phyloP scores from a whole-genome alignment of 2,888 invertebrate genomes.

The Chymomyza caudatula region DNA sequence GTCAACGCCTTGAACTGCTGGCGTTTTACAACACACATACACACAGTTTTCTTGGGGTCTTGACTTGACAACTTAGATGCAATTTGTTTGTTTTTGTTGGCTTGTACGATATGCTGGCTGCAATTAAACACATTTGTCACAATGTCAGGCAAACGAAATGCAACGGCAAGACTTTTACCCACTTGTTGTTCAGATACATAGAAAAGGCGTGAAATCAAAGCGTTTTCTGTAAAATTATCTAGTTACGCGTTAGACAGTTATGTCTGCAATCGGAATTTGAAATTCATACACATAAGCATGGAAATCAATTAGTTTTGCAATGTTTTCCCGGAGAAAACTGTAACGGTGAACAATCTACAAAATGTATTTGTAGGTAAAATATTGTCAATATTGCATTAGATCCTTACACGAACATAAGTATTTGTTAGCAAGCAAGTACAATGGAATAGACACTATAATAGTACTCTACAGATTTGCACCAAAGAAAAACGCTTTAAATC shows the following conservation, averaged over 20 bases:
- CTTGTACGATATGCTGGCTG: too few relatives aligned
- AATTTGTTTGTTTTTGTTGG: constrained; percentile 23
- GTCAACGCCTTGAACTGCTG: constrained; percentile 9
- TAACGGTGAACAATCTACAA: too few relatives aligned
- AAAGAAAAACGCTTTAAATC: too few relatives aligned
- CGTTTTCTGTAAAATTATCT: neutral
- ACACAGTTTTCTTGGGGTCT: neutral
- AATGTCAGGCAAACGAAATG: neutral
- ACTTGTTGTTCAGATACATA: neutral
- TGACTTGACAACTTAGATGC: constrained; percentile 14
- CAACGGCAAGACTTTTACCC: neutral
- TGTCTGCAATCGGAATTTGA: neutral
- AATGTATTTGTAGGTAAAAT: too few relatives aligned
- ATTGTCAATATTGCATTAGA: too few relatives aligned
- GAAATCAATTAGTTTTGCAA: too few relatives aligned
- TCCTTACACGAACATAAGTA: too few relatives aligned
- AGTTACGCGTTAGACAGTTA: neutral
- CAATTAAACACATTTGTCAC: constrained; percentile 35
- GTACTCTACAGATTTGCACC: too few relatives aligned
- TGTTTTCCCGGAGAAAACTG: too few relatives aligned
- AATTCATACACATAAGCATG: neutral
- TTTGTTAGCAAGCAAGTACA: too few relatives aligned
- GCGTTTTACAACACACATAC: neutral
- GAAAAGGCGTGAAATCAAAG: neutral
- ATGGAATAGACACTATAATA: too few relatives aligned